phyloP scores from a whole-genome alignment of 2,888 invertebrate species.

The Scaptomyza cyrtandrae region DNA sequence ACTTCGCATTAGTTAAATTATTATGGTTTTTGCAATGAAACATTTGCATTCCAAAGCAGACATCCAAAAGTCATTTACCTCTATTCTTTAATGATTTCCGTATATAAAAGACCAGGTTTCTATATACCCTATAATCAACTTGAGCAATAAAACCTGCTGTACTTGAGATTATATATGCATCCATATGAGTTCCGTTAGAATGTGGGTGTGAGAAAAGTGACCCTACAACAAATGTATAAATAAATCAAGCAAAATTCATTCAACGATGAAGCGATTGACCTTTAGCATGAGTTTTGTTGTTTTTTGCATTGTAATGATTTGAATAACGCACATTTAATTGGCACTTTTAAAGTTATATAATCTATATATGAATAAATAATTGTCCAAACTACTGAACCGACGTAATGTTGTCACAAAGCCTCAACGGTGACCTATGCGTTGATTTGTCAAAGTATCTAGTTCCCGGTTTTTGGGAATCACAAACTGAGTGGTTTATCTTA shows the following conservation, averaged over 20 bases:
- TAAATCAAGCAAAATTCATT: slow-evolving; percentile 7
- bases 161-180: slow-evolving; percentile 66
- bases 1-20: neutral
- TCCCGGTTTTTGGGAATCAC: slow-evolving; percentile 13
- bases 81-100: slow-evolving; percentile 35
- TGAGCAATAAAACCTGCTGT: slow-evolving; percentile 48
- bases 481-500: slow-evolving; percentile 16
- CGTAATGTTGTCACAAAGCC: too few species aligned
- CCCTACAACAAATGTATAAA: neutral
- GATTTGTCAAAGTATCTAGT: slow-evolving; percentile 55
- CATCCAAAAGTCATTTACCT: slow-evolving; percentile 34
- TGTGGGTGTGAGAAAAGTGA: slow-evolving; percentile 37
- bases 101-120: slow-evolving; percentile 13
- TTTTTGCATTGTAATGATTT: slow-evolving; percentile 10
- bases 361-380: slow-evolving; percentile 33
- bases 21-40: slow-evolving; percentile 2
- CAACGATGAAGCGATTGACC: slow-evolving; percentile 31
- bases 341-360: too few species aligned
- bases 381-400: slow-evolving; percentile 5
- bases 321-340: slow-evolving; percentile 4
- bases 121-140: slow-evolving; percentile 6
- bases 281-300: slow-evolving; percentile 7
- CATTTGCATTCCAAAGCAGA: slow-evolving; percentile 13
- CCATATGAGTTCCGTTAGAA: slow-evolving; percentile 15
- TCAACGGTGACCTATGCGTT: slow-evolving; percentile 17